phyloP scores from a whole-genome alignment of 2,797 vertebrate species.

The Pseudotriccus pelzelni region DNA sequence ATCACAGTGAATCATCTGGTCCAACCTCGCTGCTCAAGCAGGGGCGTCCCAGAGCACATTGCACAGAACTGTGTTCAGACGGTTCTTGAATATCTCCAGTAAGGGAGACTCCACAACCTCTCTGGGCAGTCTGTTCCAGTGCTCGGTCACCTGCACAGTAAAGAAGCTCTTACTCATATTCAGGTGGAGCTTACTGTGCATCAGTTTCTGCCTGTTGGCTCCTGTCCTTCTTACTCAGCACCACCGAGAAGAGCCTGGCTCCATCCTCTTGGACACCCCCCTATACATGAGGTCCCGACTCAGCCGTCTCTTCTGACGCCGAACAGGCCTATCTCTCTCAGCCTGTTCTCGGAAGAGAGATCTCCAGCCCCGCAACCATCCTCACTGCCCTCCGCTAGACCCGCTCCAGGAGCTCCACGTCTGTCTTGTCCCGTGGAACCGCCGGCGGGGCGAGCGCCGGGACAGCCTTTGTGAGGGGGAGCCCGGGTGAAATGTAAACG shows the following conservation, averaged over 20 bases:
- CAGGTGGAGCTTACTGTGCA: not conserved
- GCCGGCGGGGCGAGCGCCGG: not conserved
- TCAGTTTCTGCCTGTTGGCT: not conserved
- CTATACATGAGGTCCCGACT: not conserved
- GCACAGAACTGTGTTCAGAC: not conserved
- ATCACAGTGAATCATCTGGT: not conserved
- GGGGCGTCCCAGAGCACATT: no score
- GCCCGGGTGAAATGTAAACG: accelerated
- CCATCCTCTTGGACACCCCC: not conserved
- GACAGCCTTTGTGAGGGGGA: not conserved
- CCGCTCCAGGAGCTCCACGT: not conserved
- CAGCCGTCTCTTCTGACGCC: not conserved
- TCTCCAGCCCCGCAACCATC: not conserved
- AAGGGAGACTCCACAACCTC: not conserved
- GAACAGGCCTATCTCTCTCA: not conserved
- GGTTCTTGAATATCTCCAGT: not conserved
- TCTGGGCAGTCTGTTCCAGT: not conserved
- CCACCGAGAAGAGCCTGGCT: not conserved
- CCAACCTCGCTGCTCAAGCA: not conserved
- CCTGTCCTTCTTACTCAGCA: not conserved
- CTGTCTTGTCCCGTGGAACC: not conserved
- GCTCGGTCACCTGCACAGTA: not conserved
- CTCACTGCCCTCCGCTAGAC: no score
- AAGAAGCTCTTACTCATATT: not conserved
- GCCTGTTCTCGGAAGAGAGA: not conserved